Base-by-base conservation (phyloP, 1,140 invertebrate species). In the Brachionus koreanus region DNA sequence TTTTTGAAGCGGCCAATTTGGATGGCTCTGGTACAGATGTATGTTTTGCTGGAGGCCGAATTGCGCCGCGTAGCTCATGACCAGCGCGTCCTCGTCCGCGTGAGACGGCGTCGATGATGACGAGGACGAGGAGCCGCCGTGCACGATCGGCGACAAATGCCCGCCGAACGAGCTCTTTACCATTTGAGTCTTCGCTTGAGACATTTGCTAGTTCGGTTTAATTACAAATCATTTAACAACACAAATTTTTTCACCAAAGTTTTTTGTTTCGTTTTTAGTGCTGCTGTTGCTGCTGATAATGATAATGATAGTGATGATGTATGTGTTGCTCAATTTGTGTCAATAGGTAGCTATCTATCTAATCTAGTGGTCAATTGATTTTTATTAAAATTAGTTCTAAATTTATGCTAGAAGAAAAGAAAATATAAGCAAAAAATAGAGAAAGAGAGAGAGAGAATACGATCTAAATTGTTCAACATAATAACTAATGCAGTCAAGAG, bases 131-230 rank as follows among this genome's bases (percentile, higher is more conserved):
- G 39, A 23, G 23, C 19, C 19, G 16, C 7, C 23, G 25, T 74
- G 39, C 3, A 74, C 69, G 2, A 29, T 19, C 25, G 69, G 39
- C 69, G 69, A 46, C 43, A 46, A 25, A 25, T 46, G 39, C 9
- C 39, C 39, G 69, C 69, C 69, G 16, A 25, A 43, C 69, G 69
- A 74, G 25, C 39, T 74, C 69, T 74, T 74, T 35, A 74, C 69
- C 39, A 74, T 46, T 49, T 74, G 69, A 37, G 67, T 42, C 42
- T 74, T 74, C 16, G 69, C 25, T 74, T 74, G 69, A 43, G 69
- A 74, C 69, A 74, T 74, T 74, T 42, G 33, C 65, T 4, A 16
- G 2, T 63, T 5, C 23, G 6, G 19, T 23, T 25, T 63, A 3
- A 13, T 6, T 12, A 29, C 19, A 25, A 63, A 23, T 63, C 61